Conservation (phyloP, 2,113 vertebrate genomes). For the Cebidichthys violaceus region DNA sequence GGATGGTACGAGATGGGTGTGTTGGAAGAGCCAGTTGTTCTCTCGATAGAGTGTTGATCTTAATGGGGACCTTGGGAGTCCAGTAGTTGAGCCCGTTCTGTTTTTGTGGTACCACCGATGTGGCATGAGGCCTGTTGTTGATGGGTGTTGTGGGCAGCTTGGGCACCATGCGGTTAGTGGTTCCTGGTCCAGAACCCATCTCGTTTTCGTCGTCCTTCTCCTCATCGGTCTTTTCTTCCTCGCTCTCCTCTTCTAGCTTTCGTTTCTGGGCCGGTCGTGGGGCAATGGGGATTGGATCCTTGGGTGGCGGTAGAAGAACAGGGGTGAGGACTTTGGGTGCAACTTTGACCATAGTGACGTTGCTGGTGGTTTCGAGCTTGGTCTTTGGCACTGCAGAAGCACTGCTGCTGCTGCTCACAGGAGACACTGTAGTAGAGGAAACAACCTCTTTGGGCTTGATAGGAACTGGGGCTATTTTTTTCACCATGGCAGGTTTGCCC, state of each 20-base stretch:
- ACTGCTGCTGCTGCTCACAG: slow-evolving; percentile 62
- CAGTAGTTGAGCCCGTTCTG: slow-evolving; percentile 84
- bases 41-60: slow-evolving; percentile 85
- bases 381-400: slow-evolving; percentile 79
- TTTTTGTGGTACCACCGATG: slow-evolving; percentile 73
- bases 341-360: slow-evolving; percentile 80
- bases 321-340: slow-evolving; percentile 73
- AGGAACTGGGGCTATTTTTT: slow-evolving; percentile 72
- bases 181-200: slow-evolving; percentile 54
- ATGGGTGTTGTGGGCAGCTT: slow-evolving; percentile 78
- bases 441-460: slow-evolving; percentile 79
- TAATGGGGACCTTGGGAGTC: slow-evolving; percentile 82
- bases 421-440: slow-evolving; percentile 59
- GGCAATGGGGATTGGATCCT: slow-evolving; percentile 74
- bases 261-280: slow-evolving; percentile 67
- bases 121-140: slow-evolving; percentile 73
- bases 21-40: slow-evolving; percentile 82
- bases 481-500: slow-evolving; percentile 61
- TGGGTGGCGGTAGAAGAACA: slow-evolving; percentile 63
- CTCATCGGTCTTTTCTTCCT: slow-evolving; percentile 80
- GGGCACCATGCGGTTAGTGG: slow-evolving; percentile 80
- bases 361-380: slow-evolving; percentile 79
- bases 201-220: slow-evolving; percentile 71
- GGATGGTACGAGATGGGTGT: slow-evolving; percentile 70
- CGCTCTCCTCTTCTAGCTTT: slow-evolving; percentile 73